Percentiles rank a stretch among this genome's conserved stretches.
Evolutionary conservation across 2,888 invertebrate genomes (phyloP).

Genomic region (Palloptera scutellata): DNA sequence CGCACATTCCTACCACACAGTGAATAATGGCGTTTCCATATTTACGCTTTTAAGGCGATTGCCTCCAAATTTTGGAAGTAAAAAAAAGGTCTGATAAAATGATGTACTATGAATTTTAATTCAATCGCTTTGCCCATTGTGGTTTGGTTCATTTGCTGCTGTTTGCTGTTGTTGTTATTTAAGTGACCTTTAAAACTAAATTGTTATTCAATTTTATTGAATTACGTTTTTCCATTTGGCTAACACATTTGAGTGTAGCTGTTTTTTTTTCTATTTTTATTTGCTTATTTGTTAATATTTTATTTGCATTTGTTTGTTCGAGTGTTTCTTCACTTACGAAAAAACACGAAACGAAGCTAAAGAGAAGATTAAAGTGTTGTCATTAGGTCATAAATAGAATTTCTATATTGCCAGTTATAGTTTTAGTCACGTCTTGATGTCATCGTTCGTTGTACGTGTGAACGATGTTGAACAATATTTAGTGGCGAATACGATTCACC

Average conservation of each 20-base stretch:
- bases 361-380: slow-evolving; percentile 22
- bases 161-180: not conserved
- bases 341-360: slow-evolving; percentile 6
- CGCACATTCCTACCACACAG: no score
- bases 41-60: no score
- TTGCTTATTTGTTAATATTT: slow-evolving; percentile 7
- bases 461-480: no score
- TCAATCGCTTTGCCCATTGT: no score
- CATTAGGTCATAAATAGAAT: slow-evolving; percentile 34
- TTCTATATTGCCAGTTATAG: slow-evolving; percentile 17
- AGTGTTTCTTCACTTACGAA: not conserved
- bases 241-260: slow-evolving; percentile 14
- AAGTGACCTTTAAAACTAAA: slow-evolving; percentile 27
- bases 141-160: not conserved
- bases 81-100: no score
- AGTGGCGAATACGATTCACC: no score
- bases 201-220: slow-evolving; percentile 20
- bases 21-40: no score
- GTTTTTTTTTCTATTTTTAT: slow-evolving; percentile 8
- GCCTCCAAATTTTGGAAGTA: no score
- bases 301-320: slow-evolving; percentile 8
- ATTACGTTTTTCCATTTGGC: slow-evolving; percentile 24
- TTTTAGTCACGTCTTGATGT: slow-evolving; percentile 21
- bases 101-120: no score
- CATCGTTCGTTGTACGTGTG: not conserved